A percentile compares a stretch with the other conserved stretches of the same genome.
These are phyloP conservation scores for Sarcophaga peregrina DNA, from an alignment of 1,140 invertebrate species.

Conservation along the genomic window DNA sequence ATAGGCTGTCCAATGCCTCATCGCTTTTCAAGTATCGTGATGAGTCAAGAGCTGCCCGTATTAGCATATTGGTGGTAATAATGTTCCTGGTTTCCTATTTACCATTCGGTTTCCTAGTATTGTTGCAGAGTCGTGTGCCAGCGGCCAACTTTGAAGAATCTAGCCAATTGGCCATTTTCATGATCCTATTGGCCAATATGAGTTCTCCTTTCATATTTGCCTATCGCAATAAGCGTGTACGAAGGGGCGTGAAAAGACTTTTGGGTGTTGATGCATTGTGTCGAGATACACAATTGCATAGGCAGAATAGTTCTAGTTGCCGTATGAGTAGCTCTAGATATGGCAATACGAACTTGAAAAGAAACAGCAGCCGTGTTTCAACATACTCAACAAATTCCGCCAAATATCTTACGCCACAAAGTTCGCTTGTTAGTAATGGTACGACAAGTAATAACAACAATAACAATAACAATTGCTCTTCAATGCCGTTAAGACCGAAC, in stretches of 20 bases:
- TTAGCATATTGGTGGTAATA: constrained; percentile 77
- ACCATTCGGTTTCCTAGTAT: constrained; percentile 72
- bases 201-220: constrained; percentile 83
- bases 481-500: constrained; percentile 53
- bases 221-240: constrained; percentile 79
- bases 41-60: constrained; percentile 82
- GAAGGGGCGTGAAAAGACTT: constrained; percentile 75
- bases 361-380: constrained; percentile 60
- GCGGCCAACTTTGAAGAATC: constrained; percentile 57
- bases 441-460: neutral
- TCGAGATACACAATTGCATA: constrained; percentile 50
- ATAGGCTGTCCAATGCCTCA: constrained; percentile 84
- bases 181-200: constrained; percentile 76
- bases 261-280: constrained; percentile 69
- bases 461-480: neutral
- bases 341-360: constrained; percentile 48
- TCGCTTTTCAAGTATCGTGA: constrained; percentile 84
- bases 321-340: constrained; percentile 49
- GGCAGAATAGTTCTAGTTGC: constrained; percentile 58
- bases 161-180: constrained; percentile 70
- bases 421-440: constrained; percentile 51
- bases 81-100: constrained; percentile 79
- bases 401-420: constrained; percentile 59
- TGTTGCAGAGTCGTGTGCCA: constrained; percentile 63
- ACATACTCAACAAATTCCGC: constrained; percentile 59